These are phyloP conservation scores for Entomyzon cyanotis DNA, from an alignment of 2,113 vertebrate genomes.

Conservation along the genomic window DNA sequence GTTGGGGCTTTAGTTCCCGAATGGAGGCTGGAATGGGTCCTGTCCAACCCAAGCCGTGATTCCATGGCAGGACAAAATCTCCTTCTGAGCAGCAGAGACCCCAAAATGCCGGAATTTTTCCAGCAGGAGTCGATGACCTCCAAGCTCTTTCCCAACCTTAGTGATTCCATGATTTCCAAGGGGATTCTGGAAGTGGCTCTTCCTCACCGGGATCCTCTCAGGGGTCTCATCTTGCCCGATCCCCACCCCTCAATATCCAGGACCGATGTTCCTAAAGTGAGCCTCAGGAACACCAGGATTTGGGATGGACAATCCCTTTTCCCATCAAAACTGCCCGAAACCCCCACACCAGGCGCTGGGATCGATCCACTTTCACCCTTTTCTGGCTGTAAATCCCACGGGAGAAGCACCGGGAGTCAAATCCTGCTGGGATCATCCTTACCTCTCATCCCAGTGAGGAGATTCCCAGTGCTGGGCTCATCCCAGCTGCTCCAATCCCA, in stretches of 20 bases:
- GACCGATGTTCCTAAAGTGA: fast-evolving
- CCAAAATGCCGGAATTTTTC: neutral
- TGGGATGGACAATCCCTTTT: neutral
- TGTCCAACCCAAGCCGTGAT: fast-evolving
- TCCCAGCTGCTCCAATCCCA: neutral
- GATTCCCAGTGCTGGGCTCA: neutral
- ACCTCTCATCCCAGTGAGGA: neutral
- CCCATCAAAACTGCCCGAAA: fast-evolving
- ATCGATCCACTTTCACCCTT: fast-evolving
- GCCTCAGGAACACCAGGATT: fast-evolving
- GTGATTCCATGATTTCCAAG: fast-evolving
- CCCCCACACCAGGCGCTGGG: fast-evolving
- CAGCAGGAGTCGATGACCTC: fast-evolving
- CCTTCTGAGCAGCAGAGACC: neutral
- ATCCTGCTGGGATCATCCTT: neutral
- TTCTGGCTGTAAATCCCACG: fast-evolving
- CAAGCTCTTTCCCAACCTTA: neutral
- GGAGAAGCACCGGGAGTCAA: fast-evolving
- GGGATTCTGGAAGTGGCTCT: fast-evolving
- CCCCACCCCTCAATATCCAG: neutral
- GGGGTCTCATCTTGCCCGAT: neutral
- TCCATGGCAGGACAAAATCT: fast-evolving
- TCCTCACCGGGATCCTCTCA: too few relatives aligned
- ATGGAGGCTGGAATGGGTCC: neutral
- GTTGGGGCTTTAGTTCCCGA: fast-evolving